Conservation (phyloP, 2,888 invertebrate genomes). For the Watsonalla cultraria region DNA sequence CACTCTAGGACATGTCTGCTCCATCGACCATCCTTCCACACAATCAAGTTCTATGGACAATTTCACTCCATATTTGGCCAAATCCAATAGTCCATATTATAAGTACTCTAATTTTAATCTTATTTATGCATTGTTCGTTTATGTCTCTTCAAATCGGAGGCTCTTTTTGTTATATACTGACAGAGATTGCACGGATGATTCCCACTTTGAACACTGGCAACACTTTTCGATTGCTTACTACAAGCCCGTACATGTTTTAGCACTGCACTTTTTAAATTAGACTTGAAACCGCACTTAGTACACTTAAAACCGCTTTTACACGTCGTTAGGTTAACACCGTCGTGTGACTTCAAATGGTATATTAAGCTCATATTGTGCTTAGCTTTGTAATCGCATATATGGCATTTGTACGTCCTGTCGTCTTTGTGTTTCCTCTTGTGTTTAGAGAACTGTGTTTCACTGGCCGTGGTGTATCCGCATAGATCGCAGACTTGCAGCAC, state of each 20-base stretch:
- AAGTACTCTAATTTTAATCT: conserved; percentile 11
- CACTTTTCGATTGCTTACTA: conserved; percentile 1
- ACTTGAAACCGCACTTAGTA: conserved; percentile 18
- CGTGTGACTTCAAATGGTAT: conserved; percentile 53
- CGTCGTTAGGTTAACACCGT: background rate
- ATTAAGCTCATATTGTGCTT: conserved; percentile 53
- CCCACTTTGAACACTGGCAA: no score
- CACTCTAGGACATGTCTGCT: no score
- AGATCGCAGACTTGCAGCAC: conserved; percentile 41
- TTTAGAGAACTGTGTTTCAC: conserved; percentile 31
- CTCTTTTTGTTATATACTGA: conserved; percentile 31
- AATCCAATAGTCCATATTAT: background rate
- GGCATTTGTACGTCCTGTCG: conserved; percentile 45
- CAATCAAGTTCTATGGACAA: no score
- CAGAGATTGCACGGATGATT: conserved; percentile 32
- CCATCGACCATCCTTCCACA: no score
- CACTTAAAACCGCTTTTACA: conserved; percentile 15
- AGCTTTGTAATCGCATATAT: conserved; percentile 50
- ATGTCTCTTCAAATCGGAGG: conserved; percentile 39
- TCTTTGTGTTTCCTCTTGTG: conserved; percentile 51
- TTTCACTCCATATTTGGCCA: no score
- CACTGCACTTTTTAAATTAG: conserved; percentile 9
- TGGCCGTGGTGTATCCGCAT: conserved; percentile 49
- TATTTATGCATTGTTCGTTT: conserved; percentile 18
- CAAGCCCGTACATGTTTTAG: conserved; percentile 16